These are phyloP conservation scores for Ptychochromis oligacanthus DNA, from an alignment of 2,113 vertebrate species.

Conservation along the genomic window DNA sequence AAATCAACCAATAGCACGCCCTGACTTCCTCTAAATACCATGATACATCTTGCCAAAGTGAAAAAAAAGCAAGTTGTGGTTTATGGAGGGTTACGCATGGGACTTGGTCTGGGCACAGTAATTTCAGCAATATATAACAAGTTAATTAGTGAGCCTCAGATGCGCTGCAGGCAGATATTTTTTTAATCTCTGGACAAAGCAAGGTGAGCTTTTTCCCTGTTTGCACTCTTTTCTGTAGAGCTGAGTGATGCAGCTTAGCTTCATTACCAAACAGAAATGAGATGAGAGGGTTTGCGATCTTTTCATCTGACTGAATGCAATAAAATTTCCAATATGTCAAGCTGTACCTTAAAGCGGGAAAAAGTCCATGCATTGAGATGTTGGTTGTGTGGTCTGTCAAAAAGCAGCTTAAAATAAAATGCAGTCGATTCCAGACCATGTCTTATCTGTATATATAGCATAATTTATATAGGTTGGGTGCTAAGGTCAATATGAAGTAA, in stretches of 20 bases:
- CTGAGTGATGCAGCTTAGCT: neutral
- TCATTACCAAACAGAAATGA: neutral
- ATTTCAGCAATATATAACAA: neutral
- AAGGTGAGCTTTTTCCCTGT: neutral
- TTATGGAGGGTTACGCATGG: neutral
- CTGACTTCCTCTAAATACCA: neutral
- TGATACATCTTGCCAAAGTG: neutral
- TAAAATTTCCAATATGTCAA: neutral
- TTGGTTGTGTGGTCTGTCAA: neutral
- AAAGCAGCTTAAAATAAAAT: neutral
- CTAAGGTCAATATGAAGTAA: neutral
- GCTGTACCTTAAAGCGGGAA: neutral
- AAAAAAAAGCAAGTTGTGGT: neutral
- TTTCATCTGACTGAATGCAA: neutral
- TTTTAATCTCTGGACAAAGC: neutral
- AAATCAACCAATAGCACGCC: neutral
- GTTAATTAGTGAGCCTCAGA: constrained; percentile 32
- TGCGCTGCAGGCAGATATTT: neutral
- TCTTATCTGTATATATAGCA: neutral
- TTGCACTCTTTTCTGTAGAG: neutral
- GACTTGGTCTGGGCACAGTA: neutral
- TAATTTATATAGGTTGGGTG: neutral
- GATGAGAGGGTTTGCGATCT: neutral
- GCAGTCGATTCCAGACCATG: neutral
- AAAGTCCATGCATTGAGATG: neutral